Conservation (phyloP, 2,888 invertebrate genomes). For the Ichneumoninae sp. region DNA sequence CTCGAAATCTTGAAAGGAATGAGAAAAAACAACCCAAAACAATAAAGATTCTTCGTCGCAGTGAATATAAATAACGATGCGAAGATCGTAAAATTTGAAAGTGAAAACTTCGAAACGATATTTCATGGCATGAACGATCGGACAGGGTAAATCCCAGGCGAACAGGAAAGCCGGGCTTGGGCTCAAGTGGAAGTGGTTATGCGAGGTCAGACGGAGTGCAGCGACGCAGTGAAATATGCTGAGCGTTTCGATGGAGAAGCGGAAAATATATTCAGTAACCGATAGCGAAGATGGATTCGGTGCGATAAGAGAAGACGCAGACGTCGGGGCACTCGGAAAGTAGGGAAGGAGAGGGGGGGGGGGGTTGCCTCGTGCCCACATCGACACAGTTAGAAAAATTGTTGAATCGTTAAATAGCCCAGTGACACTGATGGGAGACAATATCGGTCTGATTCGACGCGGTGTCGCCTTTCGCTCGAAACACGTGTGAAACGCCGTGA, state of each 20-base stretch:
- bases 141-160: background rate
- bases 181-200: constrained; percentile 5
- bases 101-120: background rate
- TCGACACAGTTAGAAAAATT: background rate
- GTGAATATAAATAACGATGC: background rate
- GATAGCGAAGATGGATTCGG: background rate
- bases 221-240: constrained; percentile 1
- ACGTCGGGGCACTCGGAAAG: background rate
- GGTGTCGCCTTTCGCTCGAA: background rate
- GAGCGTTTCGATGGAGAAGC: background rate
- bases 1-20: background rate
- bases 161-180: background rate
- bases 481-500: background rate
- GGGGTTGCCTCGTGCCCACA: background rate
- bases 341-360: background rate
- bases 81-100: background rate
- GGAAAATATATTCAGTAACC: background rate
- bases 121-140: background rate
- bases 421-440: background rate
- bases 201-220: background rate
- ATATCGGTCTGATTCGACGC: background rate
- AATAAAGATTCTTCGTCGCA: background rate
- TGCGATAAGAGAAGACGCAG: background rate
- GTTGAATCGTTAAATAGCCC: background rate
- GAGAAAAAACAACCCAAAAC: background rate